phyloP scores from a whole-genome alignment of 1,140 invertebrate species.

The Episyrphus balteatus region DNA sequence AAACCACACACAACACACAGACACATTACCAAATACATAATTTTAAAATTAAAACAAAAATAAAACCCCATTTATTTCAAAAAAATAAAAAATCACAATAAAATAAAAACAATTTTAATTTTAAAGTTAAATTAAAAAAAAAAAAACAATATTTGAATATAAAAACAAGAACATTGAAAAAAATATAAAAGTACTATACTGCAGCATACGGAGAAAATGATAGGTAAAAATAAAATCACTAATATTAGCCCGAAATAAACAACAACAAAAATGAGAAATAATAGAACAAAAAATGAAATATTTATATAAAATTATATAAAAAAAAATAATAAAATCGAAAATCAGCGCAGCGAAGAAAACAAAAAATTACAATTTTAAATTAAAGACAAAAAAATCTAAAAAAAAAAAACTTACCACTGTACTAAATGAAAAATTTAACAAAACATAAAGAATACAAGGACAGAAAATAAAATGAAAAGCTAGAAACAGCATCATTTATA shows the following conservation, averaged over 20 bases:
- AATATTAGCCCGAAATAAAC: constrained; percentile 22
- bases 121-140: constrained; percentile 6
- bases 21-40: constrained; percentile 4
- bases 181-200: constrained; percentile 5
- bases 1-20: background rate
- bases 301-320: constrained; percentile 13
- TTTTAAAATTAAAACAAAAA: constrained; percentile 6
- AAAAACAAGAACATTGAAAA: constrained; percentile 9
- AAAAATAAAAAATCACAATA: constrained; percentile 4
- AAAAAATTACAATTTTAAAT: constrained; percentile 12
- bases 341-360: constrained; percentile 27
- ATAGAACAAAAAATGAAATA: constrained; percentile 14
- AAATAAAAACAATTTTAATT: background rate
- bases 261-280: constrained; percentile 1
- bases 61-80: constrained; percentile 4
- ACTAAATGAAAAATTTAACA: constrained; percentile 11
- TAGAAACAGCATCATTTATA: background rate
- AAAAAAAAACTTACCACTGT: no score
- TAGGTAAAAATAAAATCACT: constrained; percentile 6
- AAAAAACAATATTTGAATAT: constrained; percentile 5
- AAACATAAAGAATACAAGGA: constrained; percentile 4
- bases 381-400: constrained; percentile 12
- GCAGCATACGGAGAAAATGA: constrained; percentile 3
- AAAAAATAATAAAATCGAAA: constrained; percentile 20
- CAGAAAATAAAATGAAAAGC: constrained; percentile 5